phyloP scores from a whole-genome alignment of 2,113 vertebrate genomes.

The Nesoenas mayeri region DNA sequence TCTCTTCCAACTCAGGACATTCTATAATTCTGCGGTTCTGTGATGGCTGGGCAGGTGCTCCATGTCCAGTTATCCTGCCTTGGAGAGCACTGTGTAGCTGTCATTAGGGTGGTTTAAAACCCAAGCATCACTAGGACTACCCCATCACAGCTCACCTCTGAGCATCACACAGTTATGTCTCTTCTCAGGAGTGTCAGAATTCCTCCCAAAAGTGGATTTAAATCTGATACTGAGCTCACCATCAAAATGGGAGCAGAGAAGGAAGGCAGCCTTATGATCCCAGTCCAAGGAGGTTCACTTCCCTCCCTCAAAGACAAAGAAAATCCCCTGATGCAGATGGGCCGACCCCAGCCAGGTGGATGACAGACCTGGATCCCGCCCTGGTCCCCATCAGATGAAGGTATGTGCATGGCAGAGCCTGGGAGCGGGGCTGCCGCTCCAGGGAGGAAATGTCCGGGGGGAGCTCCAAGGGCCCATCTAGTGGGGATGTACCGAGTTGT shows the following conservation, averaged over 20 bases:
- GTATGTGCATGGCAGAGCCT: neutral
- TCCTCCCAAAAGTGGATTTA: neutral
- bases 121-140: neutral
- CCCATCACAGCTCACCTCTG: neutral
- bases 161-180: fast-evolving
- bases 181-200: neutral
- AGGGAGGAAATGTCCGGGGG: neutral
- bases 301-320: neutral
- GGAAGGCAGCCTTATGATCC: fast-evolving
- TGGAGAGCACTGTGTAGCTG: neutral
- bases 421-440: neutral
- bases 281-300: neutral
- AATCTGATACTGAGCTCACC: neutral
- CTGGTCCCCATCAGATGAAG: neutral
- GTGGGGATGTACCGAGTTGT: neutral
- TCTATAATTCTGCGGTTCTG: too few species aligned
- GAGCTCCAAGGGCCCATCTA: neutral
- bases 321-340: neutral
- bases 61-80: neutral
- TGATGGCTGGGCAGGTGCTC: neutral
- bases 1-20: too few species aligned
- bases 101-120: neutral
- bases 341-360: neutral
- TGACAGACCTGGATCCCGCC: neutral
- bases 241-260: neutral